phyloP scores from a whole-genome alignment of 2,113 vertebrate species.

The Phoenicopterus ruber region DNA sequence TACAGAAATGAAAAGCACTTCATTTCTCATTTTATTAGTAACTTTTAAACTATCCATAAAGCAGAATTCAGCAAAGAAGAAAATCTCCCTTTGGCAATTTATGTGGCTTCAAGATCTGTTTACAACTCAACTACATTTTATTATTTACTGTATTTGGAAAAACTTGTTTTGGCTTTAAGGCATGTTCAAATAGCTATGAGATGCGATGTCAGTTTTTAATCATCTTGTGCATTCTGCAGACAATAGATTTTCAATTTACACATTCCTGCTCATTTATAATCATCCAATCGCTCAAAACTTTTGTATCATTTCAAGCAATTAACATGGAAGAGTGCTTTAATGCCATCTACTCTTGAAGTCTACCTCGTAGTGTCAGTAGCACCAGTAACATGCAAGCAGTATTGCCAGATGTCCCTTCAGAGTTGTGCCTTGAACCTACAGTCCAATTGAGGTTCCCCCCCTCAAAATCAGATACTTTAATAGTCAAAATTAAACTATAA shows the following conservation, averaged over 20 bases:
- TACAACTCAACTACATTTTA: background rate
- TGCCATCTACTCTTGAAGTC: background rate
- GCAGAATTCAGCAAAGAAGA: background rate
- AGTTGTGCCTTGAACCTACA: background rate
- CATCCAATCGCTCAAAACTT: background rate
- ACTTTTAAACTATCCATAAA: background rate
- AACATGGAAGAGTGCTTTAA: background rate
- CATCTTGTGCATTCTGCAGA: background rate
- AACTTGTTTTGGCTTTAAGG: background rate
- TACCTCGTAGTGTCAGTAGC: background rate
- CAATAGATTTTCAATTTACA: background rate
- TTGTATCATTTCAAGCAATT: background rate
- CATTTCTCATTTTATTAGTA: background rate
- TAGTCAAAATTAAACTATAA: background rate
- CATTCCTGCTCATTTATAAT: background rate
- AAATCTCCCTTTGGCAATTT: background rate
- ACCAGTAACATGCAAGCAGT: background rate
- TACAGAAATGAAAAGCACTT: background rate
- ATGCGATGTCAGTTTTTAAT: background rate
- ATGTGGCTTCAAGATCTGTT: background rate
- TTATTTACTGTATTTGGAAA: background rate
- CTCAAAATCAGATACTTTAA: background rate
- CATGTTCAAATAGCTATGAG: background rate
- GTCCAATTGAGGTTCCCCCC: accelerated
- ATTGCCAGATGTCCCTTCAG: background rate